A percentile compares a stretch with the other conserved stretches of the same genome.
Evolutionary conservation across 2,888 invertebrate genomes (phyloP).

Genomic region (Eristalis intricaria): DNA sequence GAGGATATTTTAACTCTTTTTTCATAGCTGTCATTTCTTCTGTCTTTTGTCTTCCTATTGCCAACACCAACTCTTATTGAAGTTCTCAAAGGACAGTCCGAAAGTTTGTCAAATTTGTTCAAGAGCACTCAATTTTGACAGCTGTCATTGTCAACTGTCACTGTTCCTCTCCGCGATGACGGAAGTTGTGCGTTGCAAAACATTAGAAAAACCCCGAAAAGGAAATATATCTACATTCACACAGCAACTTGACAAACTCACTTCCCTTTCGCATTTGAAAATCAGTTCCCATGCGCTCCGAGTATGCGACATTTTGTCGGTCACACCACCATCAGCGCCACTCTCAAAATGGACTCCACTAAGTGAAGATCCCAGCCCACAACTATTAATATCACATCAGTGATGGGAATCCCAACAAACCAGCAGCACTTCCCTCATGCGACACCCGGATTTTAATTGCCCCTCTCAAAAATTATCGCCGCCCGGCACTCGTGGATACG

Average conservation of each 20-base stretch:
- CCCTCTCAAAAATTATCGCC: conserved; percentile 22
- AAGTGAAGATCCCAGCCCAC: conserved; percentile 26
- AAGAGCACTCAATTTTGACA: no score
- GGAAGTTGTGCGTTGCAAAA: no score
- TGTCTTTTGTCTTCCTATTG: no score
- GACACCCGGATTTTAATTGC: conserved; percentile 32
- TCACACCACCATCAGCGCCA: background rate
- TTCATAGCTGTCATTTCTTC: no score
- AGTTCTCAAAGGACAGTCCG: no score
- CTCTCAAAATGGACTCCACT: background rate
- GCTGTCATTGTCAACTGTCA: no score
- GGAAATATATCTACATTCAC: background rate
- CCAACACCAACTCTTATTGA: no score
- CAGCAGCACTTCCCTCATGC: conserved; percentile 27
- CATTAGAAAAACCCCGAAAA: no score
- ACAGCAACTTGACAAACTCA: conserved; percentile 1
- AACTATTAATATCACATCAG: conserved; percentile 59
- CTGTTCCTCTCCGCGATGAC: no score
- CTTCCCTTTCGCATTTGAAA: background rate
- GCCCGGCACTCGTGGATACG: conserved; percentile 15
- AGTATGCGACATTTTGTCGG: conserved; percentile 32
- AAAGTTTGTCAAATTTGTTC: no score
- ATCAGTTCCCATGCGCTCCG: background rate
- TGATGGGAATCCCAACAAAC: conserved; percentile 41
- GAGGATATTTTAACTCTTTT: no score